These are phyloP conservation scores for Corynorhinus townsendii DNA, from an alignment of 2,113 vertebrate species.

Conservation along the genomic window DNA sequence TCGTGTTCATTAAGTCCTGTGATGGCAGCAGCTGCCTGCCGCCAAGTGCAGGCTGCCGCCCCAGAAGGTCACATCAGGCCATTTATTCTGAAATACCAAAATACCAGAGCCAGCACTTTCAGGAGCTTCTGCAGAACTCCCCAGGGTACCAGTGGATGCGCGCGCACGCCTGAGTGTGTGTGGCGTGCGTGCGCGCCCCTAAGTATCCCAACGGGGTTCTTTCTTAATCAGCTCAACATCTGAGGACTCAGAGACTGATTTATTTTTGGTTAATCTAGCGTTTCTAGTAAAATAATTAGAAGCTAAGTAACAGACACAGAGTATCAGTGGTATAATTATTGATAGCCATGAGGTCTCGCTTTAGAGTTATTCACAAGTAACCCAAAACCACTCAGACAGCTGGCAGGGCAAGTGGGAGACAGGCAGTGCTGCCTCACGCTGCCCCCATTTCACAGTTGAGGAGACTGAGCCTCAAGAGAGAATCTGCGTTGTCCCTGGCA, in stretches of 20 bases:
- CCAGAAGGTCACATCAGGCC: constrained; percentile 55
- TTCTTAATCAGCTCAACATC: constrained; percentile 61
- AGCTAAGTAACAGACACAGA: constrained; percentile 57
- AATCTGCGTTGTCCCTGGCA: background rate
- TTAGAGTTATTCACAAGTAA: background rate
- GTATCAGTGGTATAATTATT: constrained; percentile 35
- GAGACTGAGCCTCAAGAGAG: background rate
- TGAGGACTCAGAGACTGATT: constrained; percentile 44
- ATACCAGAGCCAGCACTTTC: constrained; percentile 65
- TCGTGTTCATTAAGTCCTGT: background rate
- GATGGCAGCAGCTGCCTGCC: background rate
- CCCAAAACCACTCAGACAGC: background rate
- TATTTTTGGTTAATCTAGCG: constrained; percentile 54
- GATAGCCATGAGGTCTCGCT: constrained; percentile 26
- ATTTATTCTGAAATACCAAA: constrained; percentile 53
- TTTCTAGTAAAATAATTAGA: constrained; percentile 70
- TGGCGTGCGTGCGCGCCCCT: background rate
- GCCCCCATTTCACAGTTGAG: background rate
- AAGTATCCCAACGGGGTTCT: constrained; percentile 31
- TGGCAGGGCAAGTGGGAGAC: background rate
- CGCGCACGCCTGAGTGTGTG: background rate
- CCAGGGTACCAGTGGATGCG: background rate
- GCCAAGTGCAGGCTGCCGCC: constrained; percentile 35
- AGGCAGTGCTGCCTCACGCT: accelerated
- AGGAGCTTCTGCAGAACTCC: constrained; percentile 55